Evolutionary conservation across 2,888 invertebrate genomes (phyloP).

Genomic region (Allygus modestus): DNA sequence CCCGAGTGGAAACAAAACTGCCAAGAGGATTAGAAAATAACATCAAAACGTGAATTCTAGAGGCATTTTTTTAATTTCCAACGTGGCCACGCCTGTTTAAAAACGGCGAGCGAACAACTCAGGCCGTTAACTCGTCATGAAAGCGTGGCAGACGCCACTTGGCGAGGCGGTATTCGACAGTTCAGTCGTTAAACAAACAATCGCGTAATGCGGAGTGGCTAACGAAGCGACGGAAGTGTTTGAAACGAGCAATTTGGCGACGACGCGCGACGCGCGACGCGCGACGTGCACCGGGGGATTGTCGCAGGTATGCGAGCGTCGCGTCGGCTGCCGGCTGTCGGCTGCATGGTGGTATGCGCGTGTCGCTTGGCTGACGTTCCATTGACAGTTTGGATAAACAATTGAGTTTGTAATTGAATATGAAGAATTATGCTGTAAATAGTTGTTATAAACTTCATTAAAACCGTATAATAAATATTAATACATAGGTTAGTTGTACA

Average conservation of each 20-base stretch:
- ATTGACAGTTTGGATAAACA: no score
- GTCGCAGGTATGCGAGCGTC: neutral
- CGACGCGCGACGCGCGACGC: no score
- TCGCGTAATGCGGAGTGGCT: neutral
- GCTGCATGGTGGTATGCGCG: no score
- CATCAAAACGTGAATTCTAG: neutral
- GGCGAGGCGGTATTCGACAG: neutral
- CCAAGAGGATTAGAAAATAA: neutral
- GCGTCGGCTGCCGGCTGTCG: no score
- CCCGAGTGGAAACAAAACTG: no score
- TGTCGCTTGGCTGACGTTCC: no score
- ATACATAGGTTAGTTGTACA: no score
- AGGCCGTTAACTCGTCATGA: neutral
- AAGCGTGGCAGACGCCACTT: neutral
- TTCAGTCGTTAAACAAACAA: neutral
- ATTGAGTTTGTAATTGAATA: no score
- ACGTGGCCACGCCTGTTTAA: neutral
- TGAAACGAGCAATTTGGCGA: neutral
- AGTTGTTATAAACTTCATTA: no score
- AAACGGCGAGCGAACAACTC: neutral
- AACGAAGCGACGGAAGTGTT: neutral
- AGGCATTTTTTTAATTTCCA: neutral
- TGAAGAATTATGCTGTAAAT: no score
- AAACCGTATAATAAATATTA: no score
- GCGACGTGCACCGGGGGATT: no score